Evolutionary conservation across 2,888 invertebrate genomes (phyloP).

Genomic region (Epicampocera succincta): DNA sequence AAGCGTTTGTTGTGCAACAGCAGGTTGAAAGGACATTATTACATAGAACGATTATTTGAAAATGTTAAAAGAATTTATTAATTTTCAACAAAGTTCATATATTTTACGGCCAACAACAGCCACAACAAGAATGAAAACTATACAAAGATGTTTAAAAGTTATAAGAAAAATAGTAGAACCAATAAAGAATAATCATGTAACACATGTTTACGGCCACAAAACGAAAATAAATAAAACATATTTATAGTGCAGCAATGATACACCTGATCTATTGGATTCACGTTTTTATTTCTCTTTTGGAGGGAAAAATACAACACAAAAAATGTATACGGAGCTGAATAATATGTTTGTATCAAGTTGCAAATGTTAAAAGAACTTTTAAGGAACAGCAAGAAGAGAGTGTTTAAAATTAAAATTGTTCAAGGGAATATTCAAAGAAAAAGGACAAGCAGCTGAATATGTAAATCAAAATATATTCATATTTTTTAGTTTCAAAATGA

Average conservation of each 20-base stretch:
- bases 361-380: too few species aligned
- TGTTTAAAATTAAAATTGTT: too few species aligned
- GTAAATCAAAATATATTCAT: too few species aligned
- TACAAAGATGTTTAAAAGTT: conserved; percentile 38
- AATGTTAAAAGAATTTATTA: conserved; percentile 62
- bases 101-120: conserved; percentile 34
- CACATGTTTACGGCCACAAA: conserved; percentile 54
- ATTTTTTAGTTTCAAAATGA: too few species aligned
- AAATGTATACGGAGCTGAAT: conserved; percentile 10
- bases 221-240: conserved; percentile 23
- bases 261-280: conserved; percentile 62
- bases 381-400: too few species aligned
- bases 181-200: conserved; percentile 43
- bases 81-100: conserved; percentile 49
- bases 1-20: conserved; percentile 61
- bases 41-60: conserved; percentile 69
- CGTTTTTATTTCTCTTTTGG: conserved; percentile 34
- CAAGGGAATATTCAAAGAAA: too few species aligned
- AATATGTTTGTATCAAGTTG: too few species aligned
- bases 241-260: conserved; percentile 25
- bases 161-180: conserved; percentile 39
- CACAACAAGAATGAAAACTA: conserved; percentile 16
- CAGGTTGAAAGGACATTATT: conserved; percentile 70
- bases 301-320: conserved; percentile 38
- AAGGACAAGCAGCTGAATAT: too few species aligned